Evolutionary conservation across 1,140 invertebrate genomes (phyloP), one percentile per base, ranked within the genome.

Genomic region (Meteorus sp.): DNA sequence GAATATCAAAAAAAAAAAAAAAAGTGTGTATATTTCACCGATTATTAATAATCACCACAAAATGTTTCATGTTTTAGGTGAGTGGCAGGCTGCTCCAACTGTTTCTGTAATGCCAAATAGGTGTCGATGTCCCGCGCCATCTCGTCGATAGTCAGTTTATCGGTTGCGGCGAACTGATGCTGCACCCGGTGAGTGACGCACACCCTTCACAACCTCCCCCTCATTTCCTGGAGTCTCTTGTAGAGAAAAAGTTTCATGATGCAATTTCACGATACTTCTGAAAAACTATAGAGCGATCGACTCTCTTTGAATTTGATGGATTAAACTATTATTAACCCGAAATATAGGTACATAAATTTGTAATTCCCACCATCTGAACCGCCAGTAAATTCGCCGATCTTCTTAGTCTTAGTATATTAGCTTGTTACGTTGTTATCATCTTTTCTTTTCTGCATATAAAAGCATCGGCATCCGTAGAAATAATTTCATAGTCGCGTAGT

Each of bases 31-130:
- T n/a, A n/a, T n/a, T n/a, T n/a, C n/a, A n/a, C n/a, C n/a, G n/a
- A n/a, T n/a, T n/a, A n/a, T n/a, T n/a, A n/a, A n/a, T n/a, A n/a
- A n/a, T n/a, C n/a, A n/a, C n/a, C n/a, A n/a, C n/a, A n/a, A n/a
- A n/a, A n/a, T n/a, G n/a, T n/a, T n/a, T n/a, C n/a, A n/a, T 59
- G 50, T 52, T 52, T 9, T 70, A 80, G 78, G 78, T 80, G 77
- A 80, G 78, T 80, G 71, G 76, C 75, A 74, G 73, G 70, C 72
- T 73, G 76, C 77, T 77, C 68, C 76, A 73, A 72, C 73, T 70
- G 74, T 77, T 72, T 76, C 70, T 77, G 73, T 78, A 79, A 80
- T 80, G 77, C 78, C 78, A 80, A 80, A 80, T 79, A 80, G 76
- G 73, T 77, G 73, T 78, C 75, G 75, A 78, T 79, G 77, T 77